Percentiles rank a stretch among this genome's conserved stretches.
These are phyloP conservation scores for Dryococelus australis DNA, from an alignment of 2,888 invertebrate species.

Conservation along the genomic window DNA sequence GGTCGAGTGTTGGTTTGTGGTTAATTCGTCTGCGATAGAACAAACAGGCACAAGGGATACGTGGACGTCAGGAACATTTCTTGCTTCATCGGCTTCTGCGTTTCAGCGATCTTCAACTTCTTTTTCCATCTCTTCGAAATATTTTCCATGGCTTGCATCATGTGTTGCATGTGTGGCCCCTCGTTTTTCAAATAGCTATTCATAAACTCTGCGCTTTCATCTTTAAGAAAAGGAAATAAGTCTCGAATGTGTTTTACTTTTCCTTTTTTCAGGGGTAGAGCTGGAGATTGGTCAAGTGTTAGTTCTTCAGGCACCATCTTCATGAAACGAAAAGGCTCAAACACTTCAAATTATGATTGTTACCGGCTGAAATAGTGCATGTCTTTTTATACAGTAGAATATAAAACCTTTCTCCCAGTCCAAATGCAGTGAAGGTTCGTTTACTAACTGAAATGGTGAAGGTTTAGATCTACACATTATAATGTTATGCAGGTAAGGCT, in stretches of 20 bases:
- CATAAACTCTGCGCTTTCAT: too few species aligned
- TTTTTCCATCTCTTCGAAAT: not conserved
- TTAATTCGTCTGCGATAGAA: too few species aligned
- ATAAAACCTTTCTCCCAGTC: constrained; percentile 23
- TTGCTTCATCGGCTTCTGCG: too few species aligned
- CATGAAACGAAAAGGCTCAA: not conserved
- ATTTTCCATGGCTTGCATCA: not conserved
- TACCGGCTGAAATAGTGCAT: not conserved
- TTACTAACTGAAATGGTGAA: too few species aligned
- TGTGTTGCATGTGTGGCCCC: too few species aligned
- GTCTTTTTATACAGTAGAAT: not conserved
- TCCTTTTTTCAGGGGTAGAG: not conserved
- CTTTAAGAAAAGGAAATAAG: too few species aligned
- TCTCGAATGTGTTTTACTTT: not conserved
- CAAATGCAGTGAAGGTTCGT: constrained; percentile 4
- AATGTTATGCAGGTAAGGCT: too few species aligned
- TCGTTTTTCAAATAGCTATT: too few species aligned
- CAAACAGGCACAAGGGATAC: too few species aligned
- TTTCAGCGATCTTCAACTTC: not conserved
- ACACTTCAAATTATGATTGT: not conserved
- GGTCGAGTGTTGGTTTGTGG: too few species aligned
- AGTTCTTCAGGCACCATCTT: not conserved
- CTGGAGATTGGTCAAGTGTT: not conserved
- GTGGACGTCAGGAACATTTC: too few species aligned
- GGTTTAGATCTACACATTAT: too few species aligned